Evolutionary conservation across 2,888 invertebrate species (phyloP), one percentile per base, ranked within the genome.

Genomic region (Liopterus haemorrhoidalis): DNA sequence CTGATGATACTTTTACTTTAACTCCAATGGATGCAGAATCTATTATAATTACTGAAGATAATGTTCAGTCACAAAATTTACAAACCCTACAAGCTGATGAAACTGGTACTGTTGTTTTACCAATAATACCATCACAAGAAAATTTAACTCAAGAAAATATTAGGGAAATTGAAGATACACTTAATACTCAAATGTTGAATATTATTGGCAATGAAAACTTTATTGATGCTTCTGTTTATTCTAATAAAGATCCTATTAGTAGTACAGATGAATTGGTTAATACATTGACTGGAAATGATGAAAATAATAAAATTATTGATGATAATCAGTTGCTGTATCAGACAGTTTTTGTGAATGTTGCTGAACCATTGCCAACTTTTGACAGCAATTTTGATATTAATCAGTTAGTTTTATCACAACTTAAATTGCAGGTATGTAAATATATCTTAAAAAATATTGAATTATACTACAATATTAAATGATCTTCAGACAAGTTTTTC

Each of bases 71-170:
- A 12, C 48, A 54, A 46, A 59, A 56, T 46, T 46, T 62, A 6
- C 65, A 66, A 51, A 66, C 67, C 24, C 49, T 68, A 25, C 62
- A 64, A 42, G 64, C 65, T 9, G 66, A 66, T 49, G 64, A 64
- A 51, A 62, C 62, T 24, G 66, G 67, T 31, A 64, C 67, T 11
- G 62, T 68, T 33, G 64, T 66, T 18, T 50, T 68, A 37, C 61
- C 67, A 25, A 58, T 59, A 49, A 63, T 63, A 49, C 55, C 61
- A 5, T 60, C 59, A 8, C 63, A 66, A 46, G 62, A 61, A 52
- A 58, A 62, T n/a, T 54, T 67, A n/a, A 64, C 66, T 9, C 60
- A 65, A 66, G 68, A 68, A 48, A 68, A 60, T 47, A 65, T 69
- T 32, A 58, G 61, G 38, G 66, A 67, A 48, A 62, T 69, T 25